phyloP scores from a whole-genome alignment of 2,888 invertebrate genomes.

The Diarsia rubi region DNA sequence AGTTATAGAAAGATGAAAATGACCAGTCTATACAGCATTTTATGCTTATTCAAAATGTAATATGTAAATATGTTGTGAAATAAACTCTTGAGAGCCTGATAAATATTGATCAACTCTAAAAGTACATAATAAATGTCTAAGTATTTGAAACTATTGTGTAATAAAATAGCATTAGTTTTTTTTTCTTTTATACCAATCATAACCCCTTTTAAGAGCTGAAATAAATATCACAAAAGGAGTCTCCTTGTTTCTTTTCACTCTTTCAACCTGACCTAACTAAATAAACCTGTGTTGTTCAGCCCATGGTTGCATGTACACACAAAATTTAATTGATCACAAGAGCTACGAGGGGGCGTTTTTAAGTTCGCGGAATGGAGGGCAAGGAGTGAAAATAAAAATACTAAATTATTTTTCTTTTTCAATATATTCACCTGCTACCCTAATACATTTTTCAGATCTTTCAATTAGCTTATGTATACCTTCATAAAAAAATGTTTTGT shows the following conservation, averaged over 20 bases:
- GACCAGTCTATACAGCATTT: conserved; percentile 64
- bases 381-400: no score
- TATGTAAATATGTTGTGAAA: conserved; percentile 68
- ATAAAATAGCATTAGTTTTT: conserved; percentile 79
- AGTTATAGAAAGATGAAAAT: conserved; percentile 48
- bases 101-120: conserved; percentile 72
- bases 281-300: not conserved
- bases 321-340: not conserved
- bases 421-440: no score
- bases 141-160: conserved; percentile 79
- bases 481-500: no score
- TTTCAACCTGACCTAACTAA: not conserved
- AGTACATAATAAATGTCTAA: conserved; percentile 81
- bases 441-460: no score
- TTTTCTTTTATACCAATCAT: conserved; percentile 85
- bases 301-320: not conserved
- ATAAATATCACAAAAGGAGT: conserved; percentile 82
- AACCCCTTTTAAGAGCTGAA: conserved; percentile 83
- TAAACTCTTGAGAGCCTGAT: conserved; percentile 60
- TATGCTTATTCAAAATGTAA: conserved; percentile 69
- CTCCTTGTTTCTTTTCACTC: conserved; percentile 50
- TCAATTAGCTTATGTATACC: no score
- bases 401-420: no score
- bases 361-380: no score
- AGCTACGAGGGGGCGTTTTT: no score